phyloP scores from a whole-genome alignment of 2,113 vertebrate species.

The Isichthys henryi region DNA sequence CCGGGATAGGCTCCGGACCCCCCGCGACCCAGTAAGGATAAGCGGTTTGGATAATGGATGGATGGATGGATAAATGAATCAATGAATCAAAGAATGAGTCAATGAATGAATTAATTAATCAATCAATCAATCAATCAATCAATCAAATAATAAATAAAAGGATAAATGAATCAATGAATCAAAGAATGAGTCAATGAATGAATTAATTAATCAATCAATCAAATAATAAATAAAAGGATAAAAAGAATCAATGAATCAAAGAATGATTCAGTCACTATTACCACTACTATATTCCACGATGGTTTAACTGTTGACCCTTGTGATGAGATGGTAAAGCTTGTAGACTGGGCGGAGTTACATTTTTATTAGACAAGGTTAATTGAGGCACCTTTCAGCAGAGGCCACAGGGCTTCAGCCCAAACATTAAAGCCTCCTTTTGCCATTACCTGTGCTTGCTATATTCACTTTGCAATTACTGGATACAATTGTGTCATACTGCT shows the following conservation, averaged over 20 bases:
- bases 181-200: background rate
- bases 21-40: too few relatives aligned
- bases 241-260: background rate
- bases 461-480: background rate
- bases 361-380: background rate
- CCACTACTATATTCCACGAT: background rate
- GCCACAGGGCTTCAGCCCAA: background rate
- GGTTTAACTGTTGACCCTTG: background rate
- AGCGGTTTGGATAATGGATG: too few relatives aligned
- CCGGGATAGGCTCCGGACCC: too few relatives aligned
- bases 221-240: background rate
- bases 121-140: background rate
- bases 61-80: background rate
- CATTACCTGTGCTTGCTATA: background rate
- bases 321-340: background rate
- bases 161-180: background rate
- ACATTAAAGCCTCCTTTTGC: background rate
- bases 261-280: background rate
- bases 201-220: background rate
- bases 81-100: background rate
- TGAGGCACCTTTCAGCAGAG: background rate
- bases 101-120: background rate
- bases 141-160: too few relatives aligned
- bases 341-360: background rate
- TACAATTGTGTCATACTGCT: background rate